These are phyloP conservation scores for Pelusios castaneus DNA, from an alignment of 2,113 vertebrate species.

Conservation along the genomic window DNA sequence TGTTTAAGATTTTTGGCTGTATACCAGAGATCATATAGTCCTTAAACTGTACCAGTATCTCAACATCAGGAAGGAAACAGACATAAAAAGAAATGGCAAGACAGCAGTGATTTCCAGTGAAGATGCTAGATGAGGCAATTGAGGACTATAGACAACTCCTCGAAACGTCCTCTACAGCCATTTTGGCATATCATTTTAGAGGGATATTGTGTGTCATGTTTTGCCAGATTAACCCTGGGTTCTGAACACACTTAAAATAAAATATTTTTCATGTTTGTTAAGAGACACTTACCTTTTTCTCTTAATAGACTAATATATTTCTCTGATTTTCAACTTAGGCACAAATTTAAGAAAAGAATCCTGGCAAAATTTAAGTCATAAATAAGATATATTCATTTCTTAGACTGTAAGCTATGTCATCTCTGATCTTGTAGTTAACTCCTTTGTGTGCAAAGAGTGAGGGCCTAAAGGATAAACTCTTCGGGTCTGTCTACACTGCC, in stretches of 20 bases:
- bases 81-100: not conserved
- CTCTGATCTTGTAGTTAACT: rapidly evolving
- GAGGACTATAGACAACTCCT: not conserved
- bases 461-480: not conserved
- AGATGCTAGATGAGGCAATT: not conserved
- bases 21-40: rapidly evolving
- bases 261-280: not conserved
- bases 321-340: not conserved
- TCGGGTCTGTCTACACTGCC: not conserved
- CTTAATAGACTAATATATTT: not conserved
- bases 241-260: not conserved
- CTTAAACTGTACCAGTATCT: not conserved
- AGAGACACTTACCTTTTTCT: not conserved
- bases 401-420: not conserved
- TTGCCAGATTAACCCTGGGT: not conserved
- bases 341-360: not conserved
- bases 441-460: not conserved
- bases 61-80: not conserved
- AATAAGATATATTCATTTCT: not conserved
- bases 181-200: not conserved
- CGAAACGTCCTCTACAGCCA: not conserved
- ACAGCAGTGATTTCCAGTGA: not conserved
- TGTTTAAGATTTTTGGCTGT: not conserved
- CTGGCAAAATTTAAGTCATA: not conserved
- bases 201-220: not conserved